Conservation (phyloP, 2,888 invertebrate genomes). For the Drosophila nigricruria region DNA sequence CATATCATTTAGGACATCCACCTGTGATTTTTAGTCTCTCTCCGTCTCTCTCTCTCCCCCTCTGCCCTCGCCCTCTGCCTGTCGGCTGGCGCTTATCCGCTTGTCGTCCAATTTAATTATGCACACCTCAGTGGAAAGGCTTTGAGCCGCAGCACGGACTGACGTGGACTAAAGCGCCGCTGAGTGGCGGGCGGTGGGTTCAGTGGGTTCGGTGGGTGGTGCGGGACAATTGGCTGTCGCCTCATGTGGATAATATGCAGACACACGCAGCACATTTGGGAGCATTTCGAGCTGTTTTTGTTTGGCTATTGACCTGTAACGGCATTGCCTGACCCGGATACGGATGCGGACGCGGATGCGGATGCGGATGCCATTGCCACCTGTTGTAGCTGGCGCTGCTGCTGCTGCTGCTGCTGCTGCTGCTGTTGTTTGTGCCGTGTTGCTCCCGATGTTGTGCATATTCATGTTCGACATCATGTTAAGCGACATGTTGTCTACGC, state of each 20-base stretch:
- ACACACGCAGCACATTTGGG: constrained; percentile 76
- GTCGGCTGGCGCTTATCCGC: constrained; percentile 42
- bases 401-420: constrained; percentile 12
- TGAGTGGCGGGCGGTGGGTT: not conserved
- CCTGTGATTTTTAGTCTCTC: constrained; percentile 47
- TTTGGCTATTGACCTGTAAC: constrained; percentile 46
- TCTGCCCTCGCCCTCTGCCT: not conserved
- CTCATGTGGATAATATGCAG: constrained; percentile 53
- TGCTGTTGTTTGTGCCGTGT: constrained; percentile 1
- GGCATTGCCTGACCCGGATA: constrained; percentile 57
- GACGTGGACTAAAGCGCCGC: not conserved
- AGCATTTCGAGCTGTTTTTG: constrained; percentile 58
- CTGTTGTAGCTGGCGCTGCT: constrained; percentile 52
- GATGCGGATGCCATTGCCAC: constrained; percentile 57
- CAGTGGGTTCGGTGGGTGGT: not conserved
- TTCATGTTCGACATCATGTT: constrained; percentile 74
- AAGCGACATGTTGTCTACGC: constrained; percentile 69
- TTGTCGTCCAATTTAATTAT: constrained; percentile 65
- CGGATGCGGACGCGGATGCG: constrained; percentile 43
- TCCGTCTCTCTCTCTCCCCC: not conserved
- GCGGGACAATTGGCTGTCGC: constrained; percentile 20
- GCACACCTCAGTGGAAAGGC: constrained; percentile 49
- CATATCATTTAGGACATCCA: constrained; percentile 41
- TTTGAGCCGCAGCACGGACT: constrained; percentile 24
- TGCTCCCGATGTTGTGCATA: constrained; percentile 45